Conservation (phyloP, 2,888 invertebrate species). For the Pycnomerus fuliginosus region DNA sequence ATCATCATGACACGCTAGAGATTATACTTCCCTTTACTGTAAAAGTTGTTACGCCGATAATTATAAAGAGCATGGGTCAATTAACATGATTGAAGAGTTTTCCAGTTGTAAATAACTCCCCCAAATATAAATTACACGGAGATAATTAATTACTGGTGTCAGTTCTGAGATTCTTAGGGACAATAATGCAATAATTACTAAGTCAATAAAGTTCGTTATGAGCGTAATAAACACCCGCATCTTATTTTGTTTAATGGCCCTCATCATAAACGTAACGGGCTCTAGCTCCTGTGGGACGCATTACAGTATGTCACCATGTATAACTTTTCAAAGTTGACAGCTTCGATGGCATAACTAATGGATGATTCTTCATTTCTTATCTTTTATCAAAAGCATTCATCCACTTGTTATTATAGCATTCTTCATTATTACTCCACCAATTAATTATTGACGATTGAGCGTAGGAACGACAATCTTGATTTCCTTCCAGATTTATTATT, state of each 20-base stretch:
- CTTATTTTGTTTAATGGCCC: slow-evolving; percentile 35
- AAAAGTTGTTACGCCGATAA: background rate
- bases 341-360: slow-evolving; percentile 39
- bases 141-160: slow-evolving; percentile 13
- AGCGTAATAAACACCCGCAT: slow-evolving; percentile 36
- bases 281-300: slow-evolving; percentile 31
- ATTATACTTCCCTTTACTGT: slow-evolving; percentile 1
- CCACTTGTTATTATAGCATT: slow-evolving; percentile 4
- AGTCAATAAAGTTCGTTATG: slow-evolving; percentile 23
- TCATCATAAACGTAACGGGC: slow-evolving; percentile 29
- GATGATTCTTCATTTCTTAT: too few species aligned
- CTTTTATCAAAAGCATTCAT: slow-evolving; percentile 30
- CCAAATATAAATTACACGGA: slow-evolving; percentile 6
- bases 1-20: slow-evolving; percentile 21
- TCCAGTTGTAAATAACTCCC: slow-evolving; percentile 2
- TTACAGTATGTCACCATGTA: slow-evolving; percentile 33
- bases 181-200: slow-evolving; percentile 17
- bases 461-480: slow-evolving; percentile 1
- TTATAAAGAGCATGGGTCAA: too few species aligned
- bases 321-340: slow-evolving; percentile 40
- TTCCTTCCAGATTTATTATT: too few species aligned
- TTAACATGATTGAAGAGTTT: too few species aligned
- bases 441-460: slow-evolving; percentile 4
- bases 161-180: slow-evolving; percentile 12
- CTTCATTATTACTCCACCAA: slow-evolving; percentile 1